Percentiles rank a stretch among this genome's conserved stretches.
These are phyloP conservation scores for Graphium colonna DNA, from an alignment of 2,888 invertebrate genomes.

Conservation along the genomic window DNA sequence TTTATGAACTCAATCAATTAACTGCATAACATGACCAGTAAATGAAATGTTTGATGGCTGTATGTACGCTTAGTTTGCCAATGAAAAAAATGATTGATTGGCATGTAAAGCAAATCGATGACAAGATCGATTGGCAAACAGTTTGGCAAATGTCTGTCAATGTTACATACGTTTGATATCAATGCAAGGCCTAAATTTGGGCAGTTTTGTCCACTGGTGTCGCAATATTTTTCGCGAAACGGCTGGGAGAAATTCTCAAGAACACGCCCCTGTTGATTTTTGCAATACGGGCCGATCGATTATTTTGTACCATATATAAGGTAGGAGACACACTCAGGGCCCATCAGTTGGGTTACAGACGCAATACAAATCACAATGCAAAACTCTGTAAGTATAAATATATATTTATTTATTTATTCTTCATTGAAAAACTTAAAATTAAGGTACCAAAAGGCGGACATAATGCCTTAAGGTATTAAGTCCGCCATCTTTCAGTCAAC, in stretches of 20 bases:
- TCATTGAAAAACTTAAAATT: too few relatives aligned
- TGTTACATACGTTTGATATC: neutral
- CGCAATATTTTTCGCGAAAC: constrained; percentile 25
- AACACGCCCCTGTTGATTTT: constrained; percentile 39
- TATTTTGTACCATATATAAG: constrained; percentile 57
- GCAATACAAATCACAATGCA: constrained; percentile 52
- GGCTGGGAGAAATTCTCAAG: constrained; percentile 41
- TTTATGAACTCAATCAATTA: too few relatives aligned
- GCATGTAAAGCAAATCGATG: neutral
- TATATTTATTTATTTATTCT: too few relatives aligned
- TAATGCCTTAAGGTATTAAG: too few relatives aligned
- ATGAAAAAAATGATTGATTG: neutral
- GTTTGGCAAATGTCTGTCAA: constrained; percentile 9
- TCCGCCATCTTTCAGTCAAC: neutral
- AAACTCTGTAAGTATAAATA: constrained; percentile 49
- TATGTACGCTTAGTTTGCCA: neutral
- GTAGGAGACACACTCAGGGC: constrained; percentile 30
- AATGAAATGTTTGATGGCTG: neutral
- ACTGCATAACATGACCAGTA: too few relatives aligned
- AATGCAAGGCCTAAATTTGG: constrained; percentile 4
- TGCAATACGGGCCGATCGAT: constrained; percentile 48
- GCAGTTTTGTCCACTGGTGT: neutral
- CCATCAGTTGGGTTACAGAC: neutral
- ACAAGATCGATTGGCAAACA: neutral
- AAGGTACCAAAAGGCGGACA: too few relatives aligned